phyloP scores from a whole-genome alignment of 2,888 invertebrate genomes.

The Cabera pusaria region DNA sequence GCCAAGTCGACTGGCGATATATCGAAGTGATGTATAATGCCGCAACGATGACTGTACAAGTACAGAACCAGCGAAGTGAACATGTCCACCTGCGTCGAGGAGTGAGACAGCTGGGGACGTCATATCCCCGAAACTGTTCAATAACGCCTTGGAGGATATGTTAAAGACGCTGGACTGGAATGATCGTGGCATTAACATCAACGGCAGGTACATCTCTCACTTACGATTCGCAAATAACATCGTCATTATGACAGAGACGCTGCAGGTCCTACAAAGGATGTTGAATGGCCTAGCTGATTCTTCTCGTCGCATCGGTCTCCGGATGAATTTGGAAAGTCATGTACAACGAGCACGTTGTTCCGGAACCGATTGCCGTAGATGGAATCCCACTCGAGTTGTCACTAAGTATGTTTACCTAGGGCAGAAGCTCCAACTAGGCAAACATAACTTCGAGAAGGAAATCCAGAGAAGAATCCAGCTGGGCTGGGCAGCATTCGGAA shows the following conservation, averaged over 20 bases:
- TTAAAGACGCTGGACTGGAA: conserved; percentile 5
- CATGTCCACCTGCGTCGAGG: not conserved
- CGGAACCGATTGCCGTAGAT: no score
- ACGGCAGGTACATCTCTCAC: no score
- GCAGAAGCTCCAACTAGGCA: not conserved
- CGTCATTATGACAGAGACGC: not conserved
- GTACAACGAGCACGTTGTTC: not conserved
- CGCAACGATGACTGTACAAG: not conserved
- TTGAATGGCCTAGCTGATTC: not conserved
- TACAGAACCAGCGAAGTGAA: no score
- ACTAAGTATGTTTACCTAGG: no score
- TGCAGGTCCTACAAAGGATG: not conserved
- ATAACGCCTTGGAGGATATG: conserved; percentile 4
- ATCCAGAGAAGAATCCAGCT: conserved; percentile 14
- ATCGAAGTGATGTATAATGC: conserved; percentile 5
- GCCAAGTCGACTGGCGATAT: conserved; percentile 9
- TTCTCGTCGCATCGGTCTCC: not conserved
- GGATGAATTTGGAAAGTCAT: not conserved
- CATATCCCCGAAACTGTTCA: conserved; percentile 10
- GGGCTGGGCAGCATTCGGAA: conserved; percentile 29
- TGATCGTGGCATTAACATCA: no score
- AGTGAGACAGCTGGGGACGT: conserved; percentile 9
- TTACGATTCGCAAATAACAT: not conserved
- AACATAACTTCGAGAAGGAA: not conserved
- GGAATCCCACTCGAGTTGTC: no score